Base-by-base conservation (phyloP, 1,140 invertebrate species). In the Drosophila santomea region DNA sequence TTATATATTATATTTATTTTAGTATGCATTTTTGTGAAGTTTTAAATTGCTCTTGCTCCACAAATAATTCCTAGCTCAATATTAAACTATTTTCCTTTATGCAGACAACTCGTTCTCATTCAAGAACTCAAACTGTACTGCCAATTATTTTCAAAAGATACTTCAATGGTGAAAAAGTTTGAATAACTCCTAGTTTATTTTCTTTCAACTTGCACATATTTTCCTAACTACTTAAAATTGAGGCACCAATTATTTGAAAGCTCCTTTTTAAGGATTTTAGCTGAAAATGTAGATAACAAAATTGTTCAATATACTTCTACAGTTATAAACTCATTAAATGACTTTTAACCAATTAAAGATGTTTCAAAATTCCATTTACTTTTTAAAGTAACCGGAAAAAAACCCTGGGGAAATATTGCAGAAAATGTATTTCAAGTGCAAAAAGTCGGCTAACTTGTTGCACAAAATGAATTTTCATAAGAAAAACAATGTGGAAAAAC, bases 91-190 rank as follows among this genome's bases (percentile, higher is more conserved):
- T 28, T 28, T 48, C n/a, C 8, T 50, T 32, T 50, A 4, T 38
- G 12, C 51, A 23, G 8, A 15, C 48, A 50, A 28, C 23, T 17
- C n/a, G 6, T 43, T 41, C 1, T 6, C 38, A 35, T 35, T 60
- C 11, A 41, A 23, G 11, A 62, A 32, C 57, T 41, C 23, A 32
- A 48, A 14, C 45, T 64, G 10, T 39, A 17, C 59, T 35, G 44
- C 63, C 59, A 67, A 67, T 50, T 67, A 67, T 50, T 64, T 64
- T n/a, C 5, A 41, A 64, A 35, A 64, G 60, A 44, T 61, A 12
- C 12, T 41, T 50, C 35, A 63, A 25, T 12, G 59, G n/a, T 12
- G 8, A 14, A 10, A 59, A 62, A 25, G 10, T 64, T 61, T 38
- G 14, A 17, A 50, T 39, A 35, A 25, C 10, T 35, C 0, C 8